Evolutionary conservation across 2,888 invertebrate genomes (phyloP).

Genomic region (Muscina levida): DNA sequence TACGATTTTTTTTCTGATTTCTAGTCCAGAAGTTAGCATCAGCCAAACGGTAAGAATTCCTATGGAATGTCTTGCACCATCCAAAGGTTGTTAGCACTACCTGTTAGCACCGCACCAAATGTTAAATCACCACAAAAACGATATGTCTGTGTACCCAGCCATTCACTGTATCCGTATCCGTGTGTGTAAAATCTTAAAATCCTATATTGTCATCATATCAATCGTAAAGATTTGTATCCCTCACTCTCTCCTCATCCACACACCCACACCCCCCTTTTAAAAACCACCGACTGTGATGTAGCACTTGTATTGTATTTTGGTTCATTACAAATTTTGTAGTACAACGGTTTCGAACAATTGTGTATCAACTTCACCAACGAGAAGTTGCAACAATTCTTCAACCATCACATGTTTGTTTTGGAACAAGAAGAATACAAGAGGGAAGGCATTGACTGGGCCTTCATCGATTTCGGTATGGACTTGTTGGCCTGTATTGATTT

Average conservation of each 20-base stretch:
- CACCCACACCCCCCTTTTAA: neutral
- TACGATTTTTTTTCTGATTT: too few relatives aligned
- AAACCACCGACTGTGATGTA: neutral
- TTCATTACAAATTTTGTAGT: constrained; percentile 82
- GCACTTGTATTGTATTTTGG: constrained; percentile 47
- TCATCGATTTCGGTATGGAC: constrained; percentile 99
- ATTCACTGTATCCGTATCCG: too few relatives aligned
- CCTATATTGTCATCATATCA: too few relatives aligned
- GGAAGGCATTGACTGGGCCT: constrained; percentile 98
- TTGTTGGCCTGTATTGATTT: constrained; percentile 98
- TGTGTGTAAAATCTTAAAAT: too few relatives aligned
- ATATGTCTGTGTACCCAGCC: too few relatives aligned
- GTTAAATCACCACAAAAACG: constrained; percentile 12
- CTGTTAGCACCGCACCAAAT: neutral
- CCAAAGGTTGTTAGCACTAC: too few relatives aligned
- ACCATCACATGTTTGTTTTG: constrained; percentile 99
- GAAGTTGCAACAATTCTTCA: constrained; percentile 99
- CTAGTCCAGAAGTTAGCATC: too few relatives aligned
- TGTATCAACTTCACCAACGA: constrained; percentile 99
- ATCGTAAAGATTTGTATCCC: too few relatives aligned
- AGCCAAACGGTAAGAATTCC: neutral
- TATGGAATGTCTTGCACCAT: too few relatives aligned
- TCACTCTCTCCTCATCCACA: neutral
- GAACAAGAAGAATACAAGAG: constrained; percentile 99
- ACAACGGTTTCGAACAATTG: constrained; percentile 99